Percentiles rank a stretch among this genome's conserved stretches.
These are phyloP conservation scores for Mercenaria mercenaria DNA, from an alignment of 1,140 invertebrate genomes.

Conservation along the genomic window DNA sequence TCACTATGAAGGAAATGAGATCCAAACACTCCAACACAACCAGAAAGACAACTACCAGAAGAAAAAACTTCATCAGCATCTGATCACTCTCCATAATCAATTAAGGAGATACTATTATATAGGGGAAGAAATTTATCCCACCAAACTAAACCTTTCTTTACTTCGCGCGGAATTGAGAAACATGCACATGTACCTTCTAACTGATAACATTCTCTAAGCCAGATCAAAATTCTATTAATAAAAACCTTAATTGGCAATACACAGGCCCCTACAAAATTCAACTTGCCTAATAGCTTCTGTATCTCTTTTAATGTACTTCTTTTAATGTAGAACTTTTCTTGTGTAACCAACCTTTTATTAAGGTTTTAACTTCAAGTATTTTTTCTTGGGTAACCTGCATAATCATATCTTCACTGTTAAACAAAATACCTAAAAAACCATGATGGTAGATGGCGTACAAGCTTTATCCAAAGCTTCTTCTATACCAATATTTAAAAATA, in stretches of 20 bases:
- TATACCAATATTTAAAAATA: neutral
- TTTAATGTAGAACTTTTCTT: neutral
- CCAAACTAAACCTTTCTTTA: conserved; percentile 6
- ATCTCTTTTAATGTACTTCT: too few relatives aligned
- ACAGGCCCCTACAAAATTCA: conserved; percentile 27
- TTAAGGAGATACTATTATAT: neutral
- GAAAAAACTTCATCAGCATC: neutral
- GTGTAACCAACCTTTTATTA: neutral
- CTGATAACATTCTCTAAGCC: neutral
- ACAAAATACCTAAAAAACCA: conserved; percentile 11
- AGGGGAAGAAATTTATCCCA: conserved; percentile 31
- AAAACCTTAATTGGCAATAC: neutral
- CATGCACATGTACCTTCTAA: neutral
- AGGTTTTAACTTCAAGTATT: neutral
- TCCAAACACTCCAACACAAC: conserved; percentile 1
- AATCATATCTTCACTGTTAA: neutral
- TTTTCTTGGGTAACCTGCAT: neutral
- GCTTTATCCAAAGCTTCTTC: conserved; percentile 1
- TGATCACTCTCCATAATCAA: conserved; percentile 3
- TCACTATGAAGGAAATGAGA: neutral
- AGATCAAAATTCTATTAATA: conserved; percentile 12
- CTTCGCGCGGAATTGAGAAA: neutral
- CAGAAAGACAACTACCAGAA: conserved; percentile 19
- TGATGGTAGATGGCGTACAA: neutral
- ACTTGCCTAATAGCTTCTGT: neutral